Evolutionary conservation across 2,113 vertebrate genomes (phyloP).

Genomic region (Urocynchramus pylzowi): DNA sequence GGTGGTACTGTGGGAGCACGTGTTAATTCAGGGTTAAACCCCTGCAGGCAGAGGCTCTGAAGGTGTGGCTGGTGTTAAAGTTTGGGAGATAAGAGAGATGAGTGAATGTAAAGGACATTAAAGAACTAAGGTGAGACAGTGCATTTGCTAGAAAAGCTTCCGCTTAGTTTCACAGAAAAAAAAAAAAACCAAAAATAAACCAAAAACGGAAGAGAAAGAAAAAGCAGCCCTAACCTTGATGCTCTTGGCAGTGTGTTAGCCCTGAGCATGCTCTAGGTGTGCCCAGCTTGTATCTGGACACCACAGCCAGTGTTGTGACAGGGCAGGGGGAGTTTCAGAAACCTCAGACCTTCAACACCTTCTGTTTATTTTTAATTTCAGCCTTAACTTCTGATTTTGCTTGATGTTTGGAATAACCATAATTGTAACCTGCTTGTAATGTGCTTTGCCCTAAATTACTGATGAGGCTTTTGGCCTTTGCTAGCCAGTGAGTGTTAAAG

Average conservation of each 20-base stretch:
- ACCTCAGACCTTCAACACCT: background rate
- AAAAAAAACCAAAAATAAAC: no score
- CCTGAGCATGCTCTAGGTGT: background rate
- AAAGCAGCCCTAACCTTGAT: background rate
- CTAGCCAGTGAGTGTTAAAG: slow-evolving; percentile 2
- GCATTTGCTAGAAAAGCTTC: background rate
- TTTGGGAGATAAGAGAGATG: background rate
- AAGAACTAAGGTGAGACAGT: rapidly evolving
- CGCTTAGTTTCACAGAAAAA: background rate
- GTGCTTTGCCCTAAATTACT: slow-evolving; percentile 41
- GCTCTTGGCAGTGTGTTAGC: background rate
- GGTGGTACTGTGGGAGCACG: background rate
- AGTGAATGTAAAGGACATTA: background rate
- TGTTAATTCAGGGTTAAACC: background rate
- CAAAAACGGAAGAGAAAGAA: background rate
- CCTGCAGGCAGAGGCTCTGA: background rate
- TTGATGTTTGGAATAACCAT: slow-evolving; percentile 37
- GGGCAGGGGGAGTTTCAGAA: background rate
- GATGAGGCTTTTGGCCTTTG: background rate
- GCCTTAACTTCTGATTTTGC: slow-evolving; percentile 45
- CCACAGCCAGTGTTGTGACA: background rate
- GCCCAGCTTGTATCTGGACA: background rate
- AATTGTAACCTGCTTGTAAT: slow-evolving; percentile 45
- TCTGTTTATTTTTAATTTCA: slow-evolving; percentile 23
- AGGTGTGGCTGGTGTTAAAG: background rate